Percentiles rank a stretch among this genome's conserved stretches.
Evolutionary conservation across 2,888 invertebrate species (phyloP).

Genomic region (Plemyria rubiginata): DNA sequence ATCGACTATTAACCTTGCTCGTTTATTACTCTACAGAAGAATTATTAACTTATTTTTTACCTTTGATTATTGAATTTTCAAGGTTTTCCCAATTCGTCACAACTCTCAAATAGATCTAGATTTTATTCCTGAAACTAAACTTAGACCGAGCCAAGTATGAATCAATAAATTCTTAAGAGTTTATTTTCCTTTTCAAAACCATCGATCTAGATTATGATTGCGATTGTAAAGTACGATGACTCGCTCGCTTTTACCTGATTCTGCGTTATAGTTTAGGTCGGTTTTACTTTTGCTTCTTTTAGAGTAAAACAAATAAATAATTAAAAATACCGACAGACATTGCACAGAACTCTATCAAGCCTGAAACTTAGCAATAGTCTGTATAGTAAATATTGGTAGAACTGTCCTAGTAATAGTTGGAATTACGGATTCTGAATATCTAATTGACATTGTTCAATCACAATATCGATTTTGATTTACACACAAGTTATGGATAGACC

Average conservation of each 20-base stretch:
- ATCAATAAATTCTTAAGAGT: background rate
- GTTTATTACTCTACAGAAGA: constrained; percentile 51
- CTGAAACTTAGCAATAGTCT: too few relatives aligned
- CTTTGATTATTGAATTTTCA: background rate
- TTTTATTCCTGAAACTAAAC: background rate
- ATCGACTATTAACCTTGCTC: constrained; percentile 69
- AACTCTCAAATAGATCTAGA: background rate
- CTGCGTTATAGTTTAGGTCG: background rate
- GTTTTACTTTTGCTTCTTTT: background rate
- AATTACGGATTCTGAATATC: too few relatives aligned
- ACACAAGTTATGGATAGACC: too few relatives aligned
- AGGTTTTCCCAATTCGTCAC: background rate
- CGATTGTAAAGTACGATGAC: background rate
- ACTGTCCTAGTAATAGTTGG: too few relatives aligned
- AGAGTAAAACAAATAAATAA: too few relatives aligned
- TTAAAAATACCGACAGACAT: too few relatives aligned
- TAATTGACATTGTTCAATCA: too few relatives aligned
- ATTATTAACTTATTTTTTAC: constrained; percentile 10
- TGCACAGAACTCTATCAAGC: too few relatives aligned
- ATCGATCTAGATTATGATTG: constrained; percentile 2
- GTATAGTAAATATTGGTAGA: too few relatives aligned
- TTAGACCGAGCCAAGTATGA: background rate
- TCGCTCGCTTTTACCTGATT: background rate
- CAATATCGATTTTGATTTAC: too few relatives aligned
- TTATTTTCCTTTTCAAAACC: background rate